These are phyloP conservation scores for Cephalopholis sonnerati DNA, from an alignment of 2,113 vertebrate genomes.

Conservation along the genomic window DNA sequence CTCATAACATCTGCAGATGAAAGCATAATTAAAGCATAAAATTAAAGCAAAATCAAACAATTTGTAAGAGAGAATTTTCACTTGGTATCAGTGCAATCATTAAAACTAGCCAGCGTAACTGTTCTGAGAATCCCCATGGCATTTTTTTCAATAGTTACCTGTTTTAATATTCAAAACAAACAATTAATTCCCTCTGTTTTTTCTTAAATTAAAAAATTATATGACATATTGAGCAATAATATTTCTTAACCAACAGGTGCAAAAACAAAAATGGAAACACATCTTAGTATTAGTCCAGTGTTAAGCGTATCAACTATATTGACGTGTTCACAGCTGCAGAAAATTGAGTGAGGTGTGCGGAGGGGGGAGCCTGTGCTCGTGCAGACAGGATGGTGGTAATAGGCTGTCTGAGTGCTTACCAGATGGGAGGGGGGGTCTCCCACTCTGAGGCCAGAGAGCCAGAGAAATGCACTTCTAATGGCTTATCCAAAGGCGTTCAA, in stretches of 20 bases:
- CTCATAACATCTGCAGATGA: not conserved
- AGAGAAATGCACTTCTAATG: slow-evolving; percentile 65
- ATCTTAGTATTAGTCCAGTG: slow-evolving; percentile 66
- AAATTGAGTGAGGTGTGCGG: slow-evolving; percentile 79
- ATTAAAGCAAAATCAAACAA: not conserved
- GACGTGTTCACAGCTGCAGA: slow-evolving; percentile 82
- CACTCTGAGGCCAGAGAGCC: slow-evolving; percentile 49
- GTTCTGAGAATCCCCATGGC: not conserved
- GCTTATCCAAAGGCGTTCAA: slow-evolving; percentile 63
- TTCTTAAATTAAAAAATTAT: not conserved
- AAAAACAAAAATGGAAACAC: slow-evolving; percentile 57
- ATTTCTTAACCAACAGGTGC: slow-evolving; percentile 54
- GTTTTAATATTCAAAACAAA: not conserved
- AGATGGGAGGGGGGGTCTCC: slow-evolving; percentile 22
- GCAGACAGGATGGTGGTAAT: slow-evolving; percentile 67
- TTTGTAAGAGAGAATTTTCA: not conserved
- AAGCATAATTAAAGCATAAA: not conserved
- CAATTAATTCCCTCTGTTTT: not conserved
- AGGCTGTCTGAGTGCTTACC: slow-evolving; percentile 57
- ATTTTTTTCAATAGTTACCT: not conserved
- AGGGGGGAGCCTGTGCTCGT: slow-evolving; percentile 36
- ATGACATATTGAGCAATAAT: slow-evolving; percentile 26
- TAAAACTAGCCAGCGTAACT: not conserved
- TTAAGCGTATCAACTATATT: slow-evolving; percentile 76
- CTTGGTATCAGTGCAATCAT: not conserved